Base-by-base conservation (phyloP, 1,140 invertebrate species). In the Lethocerus indicus region DNA sequence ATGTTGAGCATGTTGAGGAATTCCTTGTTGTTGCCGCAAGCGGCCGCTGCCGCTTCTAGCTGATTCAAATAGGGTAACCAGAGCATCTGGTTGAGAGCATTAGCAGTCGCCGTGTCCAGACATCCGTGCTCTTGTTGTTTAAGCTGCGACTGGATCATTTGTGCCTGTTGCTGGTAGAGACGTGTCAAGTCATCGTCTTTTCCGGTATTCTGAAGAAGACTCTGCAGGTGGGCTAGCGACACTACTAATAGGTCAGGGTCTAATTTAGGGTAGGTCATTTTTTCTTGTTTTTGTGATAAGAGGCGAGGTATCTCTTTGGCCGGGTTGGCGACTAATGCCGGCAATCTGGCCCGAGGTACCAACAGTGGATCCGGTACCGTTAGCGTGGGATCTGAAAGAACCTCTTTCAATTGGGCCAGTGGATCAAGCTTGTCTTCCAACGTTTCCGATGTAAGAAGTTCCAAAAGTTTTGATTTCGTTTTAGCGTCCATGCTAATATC, bases 191-290 rank as follows among this genome's bases (percentile, higher is more conserved):
- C 48, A 37, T 55, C 56, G 20, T 60, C 56, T 32, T 58, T 57
- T 9, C 54, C 51, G 28, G 57, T 58, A 32, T 50, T 55, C 59
- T 64, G 50, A 63, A 84, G 60, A 20, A 85, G 76, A n/a, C 72
- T 72, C 63, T 84, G 81, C 20, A 87, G 62, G 65, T 84, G 81
- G 2, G 75, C 70, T 56, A 86, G 65, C 23, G 80, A 82, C 54
- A 87, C 78, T 1, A 85, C 81, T 5, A 86, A 61, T 47, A 87
- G 74, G 60, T 87, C 81, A 4, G 81, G 81, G 64, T 86, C 82
- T 1, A 84, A 64, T 54, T 79, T 73, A 0, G 81, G 79, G 56
- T 72, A 81, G 16, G 75, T 73, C 0, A 76, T 77, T n/a, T n/a
- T n/a, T 60, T 83, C 76, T 0, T 81, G 79, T 47, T 83, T 58